Conservation (phyloP, 2,888 invertebrate species). For the Thyatira batis region DNA sequence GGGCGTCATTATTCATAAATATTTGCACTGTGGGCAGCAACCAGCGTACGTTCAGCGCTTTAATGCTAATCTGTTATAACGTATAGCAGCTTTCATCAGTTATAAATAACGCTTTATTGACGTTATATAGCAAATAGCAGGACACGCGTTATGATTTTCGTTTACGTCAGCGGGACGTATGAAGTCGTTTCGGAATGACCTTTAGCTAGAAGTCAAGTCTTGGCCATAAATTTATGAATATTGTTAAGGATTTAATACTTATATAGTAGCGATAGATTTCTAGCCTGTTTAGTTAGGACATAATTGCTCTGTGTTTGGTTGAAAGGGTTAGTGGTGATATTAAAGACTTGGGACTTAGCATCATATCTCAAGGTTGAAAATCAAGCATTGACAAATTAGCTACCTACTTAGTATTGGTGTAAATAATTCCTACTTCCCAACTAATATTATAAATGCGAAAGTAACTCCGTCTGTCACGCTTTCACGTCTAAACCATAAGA, state of each 20-base stretch:
- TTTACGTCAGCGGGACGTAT: slow-evolving; percentile 5
- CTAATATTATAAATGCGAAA: too few relatives aligned
- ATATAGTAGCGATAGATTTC: not conserved
- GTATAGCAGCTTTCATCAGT: slow-evolving; percentile 57
- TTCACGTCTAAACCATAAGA: too few relatives aligned
- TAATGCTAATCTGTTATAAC: slow-evolving; percentile 69
- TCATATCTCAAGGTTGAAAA: too few relatives aligned
- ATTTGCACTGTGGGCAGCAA: slow-evolving; percentile 21
- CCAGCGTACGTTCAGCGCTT: slow-evolving; percentile 23
- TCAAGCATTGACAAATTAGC: too few relatives aligned
- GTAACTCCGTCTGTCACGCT: too few relatives aligned
- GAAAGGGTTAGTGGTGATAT: too few relatives aligned
- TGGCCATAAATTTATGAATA: not conserved
- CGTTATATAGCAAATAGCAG: slow-evolving; percentile 5
- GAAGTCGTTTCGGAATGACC: slow-evolving; percentile 4
- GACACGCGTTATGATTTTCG: slow-evolving; percentile 7
- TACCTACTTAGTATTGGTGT: too few relatives aligned
- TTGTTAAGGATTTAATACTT: not conserved
- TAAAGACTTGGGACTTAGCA: too few relatives aligned
- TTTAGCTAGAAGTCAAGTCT: not conserved
- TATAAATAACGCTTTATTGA: slow-evolving; percentile 34
- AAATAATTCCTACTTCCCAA: too few relatives aligned
- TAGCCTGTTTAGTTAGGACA: too few relatives aligned
- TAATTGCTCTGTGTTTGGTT: too few relatives aligned
- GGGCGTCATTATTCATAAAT: slow-evolving; percentile 33